A percentile compares a stretch with the other conserved stretches of the same genome.
Conservation (phyloP, 2,888 invertebrate species). For the Brachylomia viminalis region DNA sequence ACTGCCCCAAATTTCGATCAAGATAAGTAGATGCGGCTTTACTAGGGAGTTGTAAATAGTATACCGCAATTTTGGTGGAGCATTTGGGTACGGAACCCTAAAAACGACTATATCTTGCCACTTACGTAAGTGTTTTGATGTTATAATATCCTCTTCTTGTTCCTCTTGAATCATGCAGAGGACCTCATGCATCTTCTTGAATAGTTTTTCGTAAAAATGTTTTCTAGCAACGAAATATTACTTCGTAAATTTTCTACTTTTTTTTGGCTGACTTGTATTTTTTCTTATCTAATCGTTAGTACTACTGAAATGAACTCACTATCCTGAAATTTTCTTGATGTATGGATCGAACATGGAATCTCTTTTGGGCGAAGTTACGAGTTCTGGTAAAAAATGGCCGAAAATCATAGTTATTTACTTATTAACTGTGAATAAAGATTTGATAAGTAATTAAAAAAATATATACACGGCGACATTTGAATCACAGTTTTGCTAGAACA, state of each 20-base stretch:
- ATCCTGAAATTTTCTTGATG: neutral
- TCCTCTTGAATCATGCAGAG: neutral
- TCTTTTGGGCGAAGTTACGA: neutral
- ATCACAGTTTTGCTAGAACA: too few species aligned
- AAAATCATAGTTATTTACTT: too few species aligned
- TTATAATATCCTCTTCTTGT: neutral
- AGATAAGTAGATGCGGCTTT: too few species aligned
- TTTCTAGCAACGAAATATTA: slow-evolving; percentile 1
- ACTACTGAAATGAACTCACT: neutral
- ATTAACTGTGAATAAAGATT: too few species aligned
- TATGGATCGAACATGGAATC: neutral
- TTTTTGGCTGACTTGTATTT: too few species aligned
- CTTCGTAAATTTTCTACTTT: neutral
- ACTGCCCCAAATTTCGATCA: too few species aligned
- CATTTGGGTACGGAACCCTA: neutral
- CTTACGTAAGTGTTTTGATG: neutral
- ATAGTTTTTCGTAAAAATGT: neutral
- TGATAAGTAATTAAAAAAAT: too few species aligned
- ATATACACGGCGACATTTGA: too few species aligned
- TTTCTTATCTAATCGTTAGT: neutral
- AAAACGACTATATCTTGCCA: neutral
- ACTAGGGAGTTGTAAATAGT: too few species aligned
- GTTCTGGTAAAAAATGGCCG: neutral
- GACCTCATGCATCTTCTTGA: neutral
- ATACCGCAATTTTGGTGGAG: too few species aligned